Evolutionary conservation across 2,797 vertebrate species (phyloP), one percentile per base, ranked within the genome.

Genomic region (Chelidonichthys spinosus): DNA sequence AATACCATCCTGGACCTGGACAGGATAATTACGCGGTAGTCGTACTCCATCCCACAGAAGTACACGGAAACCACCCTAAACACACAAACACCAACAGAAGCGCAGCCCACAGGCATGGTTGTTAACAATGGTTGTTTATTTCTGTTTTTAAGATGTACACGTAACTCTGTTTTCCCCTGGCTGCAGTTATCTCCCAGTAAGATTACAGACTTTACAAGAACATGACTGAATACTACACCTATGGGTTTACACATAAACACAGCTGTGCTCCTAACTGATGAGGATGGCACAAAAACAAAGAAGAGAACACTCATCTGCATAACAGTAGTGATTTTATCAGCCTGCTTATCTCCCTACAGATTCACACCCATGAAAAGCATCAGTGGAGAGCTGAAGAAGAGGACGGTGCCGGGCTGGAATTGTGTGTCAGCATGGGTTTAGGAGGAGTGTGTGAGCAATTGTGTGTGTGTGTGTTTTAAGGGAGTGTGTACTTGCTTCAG

Each of bases 271-370:
- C 18, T 5, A 33, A 50, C 15, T 18, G 35, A 69, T 55, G 15
- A 18, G 18, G 54, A 64, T n/a, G 18, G 18, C 17, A 47, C 44
- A 55, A 59, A 69, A 55, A 56, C 13, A 47, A 4, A 0, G 13
- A 50, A 0, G 0, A 3, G 6, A 25, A 25, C 25, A 25, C 1
- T 55, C 36, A 79, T 76, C 47, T 71, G 36, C 70, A 72, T 72
- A 63, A 74, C 70, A 76, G 49, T 37, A 11, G 40, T 33, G 58
- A 73, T 75, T 10, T 81, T 81, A 74, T 76, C 76, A 71, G 32
- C 37, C 15, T 73, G 69, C 36, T 74, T 81, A 62, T 75, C 50
- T 66, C 35, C 37, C 17, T 11, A n/a, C n/a, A n/a, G n/a, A n/a
- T n/a, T n/a, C n/a, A n/a, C n/a, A n/a, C n/a, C 18, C 56, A 37